Evolutionary conservation across 2,113 vertebrate genomes (phyloP).

Genomic region (Cryptotis parvus): DNA sequence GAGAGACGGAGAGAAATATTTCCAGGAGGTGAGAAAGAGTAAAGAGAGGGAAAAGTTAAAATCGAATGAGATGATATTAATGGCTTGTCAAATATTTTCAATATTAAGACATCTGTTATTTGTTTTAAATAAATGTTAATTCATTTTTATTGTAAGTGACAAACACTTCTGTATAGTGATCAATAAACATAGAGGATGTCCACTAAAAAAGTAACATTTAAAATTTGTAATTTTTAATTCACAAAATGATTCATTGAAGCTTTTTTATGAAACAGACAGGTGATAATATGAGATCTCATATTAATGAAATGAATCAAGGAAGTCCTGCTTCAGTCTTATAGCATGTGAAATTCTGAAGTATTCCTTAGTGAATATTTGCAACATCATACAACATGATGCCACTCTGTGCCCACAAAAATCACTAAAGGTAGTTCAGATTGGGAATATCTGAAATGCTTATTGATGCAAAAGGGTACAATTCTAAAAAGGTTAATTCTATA

Average conservation of each 20-base stretch:
- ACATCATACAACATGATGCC: neutral
- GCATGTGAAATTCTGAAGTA: neutral
- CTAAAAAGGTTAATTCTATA: neutral
- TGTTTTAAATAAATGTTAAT: slow-evolving; percentile 8
- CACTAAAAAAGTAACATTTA: neutral
- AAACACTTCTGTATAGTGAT: neutral
- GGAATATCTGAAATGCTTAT: neutral
- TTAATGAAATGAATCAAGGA: neutral
- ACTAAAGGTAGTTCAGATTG: neutral
- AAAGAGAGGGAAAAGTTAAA: neutral
- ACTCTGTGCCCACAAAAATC: neutral
- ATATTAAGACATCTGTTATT: neutral
- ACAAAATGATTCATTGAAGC: neutral
- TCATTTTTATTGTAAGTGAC: neutral
- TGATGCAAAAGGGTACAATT: neutral
- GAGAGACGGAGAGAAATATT: neutral
- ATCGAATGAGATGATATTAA: neutral
- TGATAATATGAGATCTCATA: neutral
- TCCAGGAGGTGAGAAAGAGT: neutral
- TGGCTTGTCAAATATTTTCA: neutral
- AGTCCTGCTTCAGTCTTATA: neutral
- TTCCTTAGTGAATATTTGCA: neutral
- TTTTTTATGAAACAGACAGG: neutral
- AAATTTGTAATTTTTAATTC: neutral
- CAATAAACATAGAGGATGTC: neutral